Conservation (phyloP, 2,888 invertebrate species). For the Exephanes ischioxanthus region DNA sequence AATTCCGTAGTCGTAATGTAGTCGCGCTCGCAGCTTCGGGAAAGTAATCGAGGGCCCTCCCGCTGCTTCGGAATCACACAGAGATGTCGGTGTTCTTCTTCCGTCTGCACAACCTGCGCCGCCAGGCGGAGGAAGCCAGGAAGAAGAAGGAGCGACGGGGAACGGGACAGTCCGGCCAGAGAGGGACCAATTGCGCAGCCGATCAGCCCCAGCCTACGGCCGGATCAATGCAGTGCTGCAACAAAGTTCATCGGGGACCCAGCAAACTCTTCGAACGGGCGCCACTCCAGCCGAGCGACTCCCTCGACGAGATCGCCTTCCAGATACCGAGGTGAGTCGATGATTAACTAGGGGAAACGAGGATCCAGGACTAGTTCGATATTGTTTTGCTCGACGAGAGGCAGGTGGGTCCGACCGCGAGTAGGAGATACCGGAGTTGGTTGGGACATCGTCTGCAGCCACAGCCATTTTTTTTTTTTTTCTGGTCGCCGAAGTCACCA, state of each 20-base stretch:
- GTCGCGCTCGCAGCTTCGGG: conserved; percentile 9
- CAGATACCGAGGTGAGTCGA: conserved; percentile 94
- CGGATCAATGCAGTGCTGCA: conserved; percentile 85
- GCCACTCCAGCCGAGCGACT: conserved; percentile 94
- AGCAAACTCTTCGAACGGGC: conserved; percentile 94
- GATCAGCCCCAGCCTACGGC: conserved; percentile 84
- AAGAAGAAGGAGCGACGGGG: conserved; percentile 86
- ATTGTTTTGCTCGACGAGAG: background rate
- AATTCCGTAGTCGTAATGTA: background rate
- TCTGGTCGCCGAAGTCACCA: too few relatives aligned
- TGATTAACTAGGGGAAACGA: conserved; percentile 5
- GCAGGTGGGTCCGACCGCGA: background rate
- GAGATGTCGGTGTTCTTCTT: conserved; percentile 98
- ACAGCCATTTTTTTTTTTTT: background rate
- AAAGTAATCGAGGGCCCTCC: conserved; percentile 47
- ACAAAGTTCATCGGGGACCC: conserved; percentile 88
- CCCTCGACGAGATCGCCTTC: conserved; percentile 95
- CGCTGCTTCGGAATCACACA: conserved; percentile 73
- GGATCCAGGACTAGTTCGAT: conserved; percentile 3
- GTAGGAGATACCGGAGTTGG: background rate
- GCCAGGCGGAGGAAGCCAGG: conserved; percentile 92
- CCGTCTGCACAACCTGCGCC: conserved; percentile 95
- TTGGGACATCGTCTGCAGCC: background rate
- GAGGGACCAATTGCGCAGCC: conserved; percentile 80
- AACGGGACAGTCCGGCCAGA: conserved; percentile 79